Evolutionary conservation across 2,888 invertebrate genomes (phyloP), one percentile per base, ranked within the genome.

Genomic region (Tetheella fluctuosa): DNA sequence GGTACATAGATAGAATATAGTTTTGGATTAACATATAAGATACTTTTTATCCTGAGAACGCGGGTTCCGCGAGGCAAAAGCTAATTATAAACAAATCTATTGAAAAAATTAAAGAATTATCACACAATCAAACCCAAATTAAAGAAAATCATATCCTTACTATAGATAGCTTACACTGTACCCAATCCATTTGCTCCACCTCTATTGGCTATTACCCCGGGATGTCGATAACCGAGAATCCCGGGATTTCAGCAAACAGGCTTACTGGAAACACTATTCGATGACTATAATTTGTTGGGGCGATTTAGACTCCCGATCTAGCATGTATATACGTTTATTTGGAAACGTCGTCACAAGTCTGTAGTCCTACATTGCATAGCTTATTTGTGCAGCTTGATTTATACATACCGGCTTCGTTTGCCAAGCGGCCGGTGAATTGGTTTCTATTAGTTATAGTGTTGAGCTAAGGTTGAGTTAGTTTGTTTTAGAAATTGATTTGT

Each of bases 311-410:
- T 59, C 37, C 54, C 48, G 20, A 20, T 48, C 20, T 48, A 48
- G 48, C 48, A 7, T 48, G 54, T 59, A 59, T 25, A 10, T 37
- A 54, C 54, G 59, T 52, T 52, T 59, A 52, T 59, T 59, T 56
- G 52, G 52, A 48, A 59, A 59, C 59, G 56, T 59, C 52, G 59
- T 20, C 39, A 37, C 34, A 20, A 37, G 23, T 53, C 25, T 58
- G n/a, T 39, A 48, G 34, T 23, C 34, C 23, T 30, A 55, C 53
- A 62, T 62, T 59, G 67, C 63, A 60, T 64, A 73, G 82, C 79
- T 79, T 84, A 80, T 83, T 84, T 82, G 80, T 72, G 73, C 69
- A 74, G 75, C 76, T 75, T 81, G 84, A 84, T 83, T 84, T 84
- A 84, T 85, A 76, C 70, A 74, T 48, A 1, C 20, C 60, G 58